Conservation (phyloP, 2,113 vertebrate species). For the Podarcis raffonei region DNA sequence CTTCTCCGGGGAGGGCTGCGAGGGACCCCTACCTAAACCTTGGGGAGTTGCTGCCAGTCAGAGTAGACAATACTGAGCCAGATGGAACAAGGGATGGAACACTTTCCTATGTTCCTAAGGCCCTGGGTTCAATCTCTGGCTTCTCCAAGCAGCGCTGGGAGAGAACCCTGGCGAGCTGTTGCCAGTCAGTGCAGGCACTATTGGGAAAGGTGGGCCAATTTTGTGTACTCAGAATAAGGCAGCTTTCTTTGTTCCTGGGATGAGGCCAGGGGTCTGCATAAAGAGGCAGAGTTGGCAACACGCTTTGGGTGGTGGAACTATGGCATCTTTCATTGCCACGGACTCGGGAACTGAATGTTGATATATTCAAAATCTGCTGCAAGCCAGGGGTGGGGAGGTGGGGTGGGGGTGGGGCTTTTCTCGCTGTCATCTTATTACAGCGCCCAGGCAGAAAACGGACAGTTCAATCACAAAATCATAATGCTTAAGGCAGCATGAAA, state of each 20-base stretch:
- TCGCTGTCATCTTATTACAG: constrained; percentile 66
- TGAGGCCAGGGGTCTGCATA: not conserved
- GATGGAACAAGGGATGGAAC: too few relatives aligned
- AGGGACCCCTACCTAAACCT: too few relatives aligned
- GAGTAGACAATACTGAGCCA: too few relatives aligned
- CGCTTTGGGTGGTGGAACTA: not conserved
- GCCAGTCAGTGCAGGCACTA: too few relatives aligned
- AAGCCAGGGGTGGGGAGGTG: constrained; percentile 11
- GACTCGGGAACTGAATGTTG: constrained; percentile 24
- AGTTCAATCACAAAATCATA: constrained; percentile 73
- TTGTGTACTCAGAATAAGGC: too few relatives aligned
- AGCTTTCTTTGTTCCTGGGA: not conserved
- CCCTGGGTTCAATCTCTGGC: too few relatives aligned
- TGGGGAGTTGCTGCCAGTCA: too few relatives aligned
- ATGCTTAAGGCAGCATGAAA: constrained; percentile 74
- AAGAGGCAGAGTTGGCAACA: not conserved
- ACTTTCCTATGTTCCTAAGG: too few relatives aligned
- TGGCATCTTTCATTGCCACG: not conserved
- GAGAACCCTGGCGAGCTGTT: too few relatives aligned
- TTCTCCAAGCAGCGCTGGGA: too few relatives aligned
- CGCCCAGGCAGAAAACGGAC: constrained; percentile 64
- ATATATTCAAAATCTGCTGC: constrained; percentile 41
- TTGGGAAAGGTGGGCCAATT: too few relatives aligned
- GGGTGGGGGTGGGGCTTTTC: constrained; percentile 47
- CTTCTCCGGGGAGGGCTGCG: too few relatives aligned